Evolutionary conservation across 2,888 invertebrate genomes (phyloP), one percentile per base, ranked within the genome.

Genomic region (Tyria jacobaeae): DNA sequence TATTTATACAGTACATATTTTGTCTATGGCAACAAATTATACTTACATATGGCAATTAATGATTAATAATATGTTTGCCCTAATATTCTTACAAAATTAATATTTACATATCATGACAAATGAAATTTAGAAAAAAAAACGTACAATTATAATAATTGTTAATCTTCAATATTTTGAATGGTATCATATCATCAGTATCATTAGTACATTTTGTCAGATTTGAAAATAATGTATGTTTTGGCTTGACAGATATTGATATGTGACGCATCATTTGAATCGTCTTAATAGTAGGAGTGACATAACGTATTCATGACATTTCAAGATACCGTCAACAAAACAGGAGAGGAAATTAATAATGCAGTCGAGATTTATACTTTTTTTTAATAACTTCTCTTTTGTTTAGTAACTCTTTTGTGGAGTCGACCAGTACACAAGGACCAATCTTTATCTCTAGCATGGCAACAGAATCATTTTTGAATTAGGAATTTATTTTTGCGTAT

Each of bases 1-100:
- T n/a, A 25, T 7, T 56, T 47, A 10, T 47, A 21, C 27, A 27
- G 47, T 53, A 59, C 44, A 34, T 27, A 47, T 60, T 44, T 15
- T 62, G 7, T 63, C 17, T 55, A 54, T 53, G 59, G 50, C 55
- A 51, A 55, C 58, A 37, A 39, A 35, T 31, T 25, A 24, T 41
- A 27, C 34, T 52, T 59, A 35, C 37, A 49, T 34, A 60, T 60
- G 60, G 60, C 54, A 54, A 56, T 25, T 48, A 15, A n/a, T 9
- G 47, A 14, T 48, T 56, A 15, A 24, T 35, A 25, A 56, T 10
- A 47, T 25, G 35, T 53, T 24, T 39, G 12, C 21, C 17, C 39
- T 25, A 39, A 12, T 39, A 25, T 27, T n/a, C 12, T 39, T 39
- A 31, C 17, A 39, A 10, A 39, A 27, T 39, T 39, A 39, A 10